Evolutionary conservation across 2,113 vertebrate genomes (phyloP).

Genomic region (Ceyx cyanopectus): DNA sequence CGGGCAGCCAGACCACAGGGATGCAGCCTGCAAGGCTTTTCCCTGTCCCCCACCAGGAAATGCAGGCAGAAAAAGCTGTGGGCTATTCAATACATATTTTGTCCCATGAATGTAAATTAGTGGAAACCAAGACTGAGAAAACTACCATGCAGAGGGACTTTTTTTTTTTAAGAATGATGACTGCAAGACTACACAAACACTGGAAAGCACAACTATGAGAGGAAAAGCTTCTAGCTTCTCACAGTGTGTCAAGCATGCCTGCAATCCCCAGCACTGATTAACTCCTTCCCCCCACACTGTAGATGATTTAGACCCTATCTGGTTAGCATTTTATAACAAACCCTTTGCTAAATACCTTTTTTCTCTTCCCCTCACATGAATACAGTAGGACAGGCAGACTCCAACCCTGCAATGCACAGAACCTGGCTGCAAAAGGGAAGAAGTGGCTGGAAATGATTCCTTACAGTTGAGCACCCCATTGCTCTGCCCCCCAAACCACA

Average conservation of each 20-base stretch:
- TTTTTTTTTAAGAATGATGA: constrained; percentile 42
- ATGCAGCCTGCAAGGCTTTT: not conserved
- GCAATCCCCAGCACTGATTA: constrained; percentile 1
- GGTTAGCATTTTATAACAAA: not conserved
- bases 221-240: constrained; percentile 46
- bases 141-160: not conserved
- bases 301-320: not conserved
- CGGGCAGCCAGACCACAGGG: not conserved
- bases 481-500: not conserved
- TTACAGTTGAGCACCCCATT: fast-evolving
- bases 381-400: not conserved
- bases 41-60: not conserved
- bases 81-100: constrained; percentile 17
- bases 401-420: not conserved
- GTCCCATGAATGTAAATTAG: not conserved
- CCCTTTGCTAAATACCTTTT: not conserved
- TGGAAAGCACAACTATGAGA: constrained; percentile 31
- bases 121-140: not conserved
- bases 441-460: not conserved
- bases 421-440: not conserved
- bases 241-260: not conserved
- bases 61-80: not conserved
- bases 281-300: not conserved
- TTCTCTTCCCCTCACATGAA: not conserved
- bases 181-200: constrained; percentile 42